Base-by-base conservation (phyloP, 2,797 vertebrate species). In the Pangasius sanitwongsei region DNA sequence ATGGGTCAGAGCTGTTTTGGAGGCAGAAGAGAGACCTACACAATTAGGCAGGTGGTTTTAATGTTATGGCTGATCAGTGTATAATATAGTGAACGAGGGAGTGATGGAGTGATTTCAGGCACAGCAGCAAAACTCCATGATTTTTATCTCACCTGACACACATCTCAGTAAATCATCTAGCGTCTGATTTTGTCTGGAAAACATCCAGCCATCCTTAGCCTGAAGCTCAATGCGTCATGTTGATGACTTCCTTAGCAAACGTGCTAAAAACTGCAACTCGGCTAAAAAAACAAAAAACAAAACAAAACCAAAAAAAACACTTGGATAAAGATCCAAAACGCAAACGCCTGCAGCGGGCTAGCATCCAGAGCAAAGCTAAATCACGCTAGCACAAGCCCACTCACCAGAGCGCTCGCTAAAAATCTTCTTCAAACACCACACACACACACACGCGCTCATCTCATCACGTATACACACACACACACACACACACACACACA, bases 401-500 rank as follows among this genome's bases (percentile, higher is more conserved):
- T 87, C 83, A 86, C 77, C 41, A 82, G 65, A 86, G 83, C 16
- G n/a, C 78, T 37, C 55, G 81, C 83, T 86, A 37, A 88, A 88
- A 87, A 81, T 69, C 78, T 69, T 88, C 63, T 87, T 87, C 57
- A 82, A 83, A 88, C 70, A 67, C 12, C 85, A 75, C 61, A 18
- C 85, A 65, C 61, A 8, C 74, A 57, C 50, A 31, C 48, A 78
- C 75, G n/a, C n/a, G n/a, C n/a, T n/a, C 72, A 75, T 34, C 34
- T 34, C 15, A 16, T 59, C 44, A 20, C 85, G 20, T 63, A 11
- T 65, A 75, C 61, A 18, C 85, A 65, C 61, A 8, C 74, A 57
- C 50, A 31, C 48, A 78, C 75, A 78, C 28, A 78, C 75, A 78
- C 75, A 78, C 48, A 50, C 77, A 67, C 41, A 25, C 65, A n/a